Evolutionary conservation across 2,888 invertebrate genomes (phyloP).

Genomic region (Sminthurides aquaticus): DNA sequence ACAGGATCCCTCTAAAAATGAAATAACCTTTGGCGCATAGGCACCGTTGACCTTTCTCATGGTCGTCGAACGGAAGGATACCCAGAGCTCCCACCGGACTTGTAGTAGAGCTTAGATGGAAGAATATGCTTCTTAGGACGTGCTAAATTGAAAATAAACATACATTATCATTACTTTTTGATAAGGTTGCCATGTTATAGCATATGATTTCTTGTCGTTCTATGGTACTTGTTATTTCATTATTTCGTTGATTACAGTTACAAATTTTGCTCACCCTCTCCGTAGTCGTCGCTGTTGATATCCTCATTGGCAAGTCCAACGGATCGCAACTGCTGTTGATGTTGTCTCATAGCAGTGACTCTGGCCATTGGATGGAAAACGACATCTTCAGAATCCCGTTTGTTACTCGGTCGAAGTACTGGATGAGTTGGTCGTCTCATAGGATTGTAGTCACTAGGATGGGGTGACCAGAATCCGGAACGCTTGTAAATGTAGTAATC

Average conservation of each 20-base stretch:
- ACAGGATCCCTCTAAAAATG: too few species aligned
- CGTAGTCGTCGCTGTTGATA: slow-evolving; percentile 21
- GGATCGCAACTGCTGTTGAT: neutral
- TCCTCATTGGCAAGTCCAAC: neutral
- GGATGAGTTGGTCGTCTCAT: slow-evolving; percentile 37
- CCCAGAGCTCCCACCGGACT: neutral
- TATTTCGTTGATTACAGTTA: too few species aligned
- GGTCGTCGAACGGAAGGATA: neutral
- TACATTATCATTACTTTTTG: too few species aligned
- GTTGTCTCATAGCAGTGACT: slow-evolving; percentile 22
- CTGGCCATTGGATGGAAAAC: slow-evolving; percentile 34
- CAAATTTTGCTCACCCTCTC: slow-evolving; percentile 24
- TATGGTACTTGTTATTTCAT: too few species aligned
- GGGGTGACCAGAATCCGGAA: slow-evolving; percentile 39
- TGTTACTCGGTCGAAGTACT: slow-evolving; percentile 31
- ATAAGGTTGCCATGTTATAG: too few species aligned
- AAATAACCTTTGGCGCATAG: too few species aligned
- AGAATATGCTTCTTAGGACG: slow-evolving; percentile 17
- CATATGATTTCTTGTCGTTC: too few species aligned
- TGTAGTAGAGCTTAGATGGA: slow-evolving; percentile 14
- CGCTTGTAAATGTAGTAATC: slow-evolving; percentile 22
- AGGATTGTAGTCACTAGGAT: slow-evolving; percentile 42
- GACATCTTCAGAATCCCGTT: slow-evolving; percentile 28
- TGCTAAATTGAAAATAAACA: slow-evolving; percentile 1
- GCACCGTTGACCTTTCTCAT: too few species aligned